phyloP scores from a whole-genome alignment of 2,113 vertebrate species.

The Corynorhinus townsendii region DNA sequence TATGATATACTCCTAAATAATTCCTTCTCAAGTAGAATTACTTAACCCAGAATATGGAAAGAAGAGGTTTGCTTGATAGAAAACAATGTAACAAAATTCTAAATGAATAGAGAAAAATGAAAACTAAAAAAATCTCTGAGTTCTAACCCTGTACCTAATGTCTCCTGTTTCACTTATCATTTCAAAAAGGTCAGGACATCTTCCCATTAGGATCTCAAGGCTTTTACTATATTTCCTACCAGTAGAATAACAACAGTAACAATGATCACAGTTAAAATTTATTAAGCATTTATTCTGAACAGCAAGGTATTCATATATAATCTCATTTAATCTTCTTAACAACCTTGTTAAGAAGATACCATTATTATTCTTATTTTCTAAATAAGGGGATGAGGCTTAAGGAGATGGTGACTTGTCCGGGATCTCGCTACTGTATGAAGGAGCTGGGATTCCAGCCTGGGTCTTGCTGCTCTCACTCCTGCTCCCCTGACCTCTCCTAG shows the following conservation, averaged over 20 bases:
- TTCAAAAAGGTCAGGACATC: not conserved
- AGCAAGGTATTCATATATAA: not conserved
- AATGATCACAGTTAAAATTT: not conserved
- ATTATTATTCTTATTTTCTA: not conserved
- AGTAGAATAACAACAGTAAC: not conserved
- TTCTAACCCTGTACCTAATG: not conserved
- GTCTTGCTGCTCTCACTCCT: not conserved
- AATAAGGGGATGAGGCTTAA: not conserved
- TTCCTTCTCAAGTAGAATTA: not conserved
- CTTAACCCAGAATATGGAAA: not conserved
- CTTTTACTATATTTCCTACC: not conserved
- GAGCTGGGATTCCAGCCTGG: not conserved
- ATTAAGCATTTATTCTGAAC: not conserved
- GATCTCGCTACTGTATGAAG: not conserved
- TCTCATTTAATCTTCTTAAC: not conserved
- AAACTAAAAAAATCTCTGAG: constrained; percentile 26
- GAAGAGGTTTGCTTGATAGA: not conserved
- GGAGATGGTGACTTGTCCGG: not conserved
- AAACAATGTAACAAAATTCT: not conserved
- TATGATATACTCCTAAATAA: constrained; percentile 3
- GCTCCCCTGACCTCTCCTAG: not conserved
- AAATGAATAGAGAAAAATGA: not conserved
- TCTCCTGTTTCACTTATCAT: not conserved
- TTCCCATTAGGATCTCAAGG: not conserved
- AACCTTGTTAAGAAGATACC: not conserved